phyloP scores from a whole-genome alignment of 2,113 vertebrate genomes.

The Tympanuchus pallidicinctus region DNA sequence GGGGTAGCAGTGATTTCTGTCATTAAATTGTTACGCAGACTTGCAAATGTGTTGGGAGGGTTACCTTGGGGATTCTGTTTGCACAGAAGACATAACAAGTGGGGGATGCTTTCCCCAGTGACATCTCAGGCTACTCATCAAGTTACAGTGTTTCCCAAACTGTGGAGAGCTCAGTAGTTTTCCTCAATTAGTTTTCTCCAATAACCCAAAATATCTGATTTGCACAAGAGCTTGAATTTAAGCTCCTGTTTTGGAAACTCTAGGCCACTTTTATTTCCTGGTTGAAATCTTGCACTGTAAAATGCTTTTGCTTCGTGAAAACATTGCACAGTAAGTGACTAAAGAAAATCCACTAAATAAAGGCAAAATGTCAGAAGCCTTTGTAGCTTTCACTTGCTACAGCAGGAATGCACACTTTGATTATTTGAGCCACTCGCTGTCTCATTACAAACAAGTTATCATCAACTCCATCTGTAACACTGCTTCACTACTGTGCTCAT shows the following conservation, averaged over 20 bases:
- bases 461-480: neutral
- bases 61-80: neutral
- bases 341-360: neutral
- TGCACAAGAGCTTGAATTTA: neutral
- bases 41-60: neutral
- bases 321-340: neutral
- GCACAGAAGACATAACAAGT: neutral
- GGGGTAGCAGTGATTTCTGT: neutral
- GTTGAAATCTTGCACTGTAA: neutral
- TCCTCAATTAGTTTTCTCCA: neutral
- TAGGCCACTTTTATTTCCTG: neutral
- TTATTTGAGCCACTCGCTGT: neutral
- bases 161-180: neutral
- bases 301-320: neutral
- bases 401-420: neutral
- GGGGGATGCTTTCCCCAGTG: neutral
- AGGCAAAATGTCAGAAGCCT: neutral
- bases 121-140: accelerated
- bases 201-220: neutral
- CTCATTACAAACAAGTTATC: neutral
- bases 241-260: neutral
- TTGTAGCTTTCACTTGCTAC: neutral
- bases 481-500: neutral
- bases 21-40: neutral
- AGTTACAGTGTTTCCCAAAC: neutral